Base-by-base conservation (phyloP, 2,797 vertebrate genomes). In the Anas georgica region DNA sequence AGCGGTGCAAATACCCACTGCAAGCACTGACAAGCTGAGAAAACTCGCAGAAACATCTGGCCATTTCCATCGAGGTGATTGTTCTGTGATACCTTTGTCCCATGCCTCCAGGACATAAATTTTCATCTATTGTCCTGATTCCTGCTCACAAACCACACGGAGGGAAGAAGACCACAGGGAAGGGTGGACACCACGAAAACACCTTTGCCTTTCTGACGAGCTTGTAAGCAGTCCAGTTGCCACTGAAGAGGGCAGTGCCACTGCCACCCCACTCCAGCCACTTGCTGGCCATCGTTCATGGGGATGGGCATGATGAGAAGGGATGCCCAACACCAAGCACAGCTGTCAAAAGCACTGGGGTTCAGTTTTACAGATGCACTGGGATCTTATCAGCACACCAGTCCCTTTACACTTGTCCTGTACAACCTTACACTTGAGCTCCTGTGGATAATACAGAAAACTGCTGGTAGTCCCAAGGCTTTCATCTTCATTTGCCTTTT, bases 401-500 rank as follows among this genome's bases (percentile, higher is more conserved):
- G 35, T 4, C n/a, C 48, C 46, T 78, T 2, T 37, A n/a, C 25
- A 39, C 43, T 33, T 6, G 10, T 9, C 68, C 78, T 52, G 5
- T 0, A 37, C 54, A 87, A 52, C 55, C 73, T 67, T 9, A 14
- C 26, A 5, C n/a, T 37, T 14, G 33, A 69, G 68, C 29, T 81
- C 72, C 73, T 14, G 18, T 13, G 73, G 75, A 31, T 33, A 83
- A 77, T 0, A 45, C n/a, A 66, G n/a, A 31, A 70, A 89, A 45
- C n/a, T 52, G 43, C 55, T 48, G 18, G 41, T 43, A 87, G 83
- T 58, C 82, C 82, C 69, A 75, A 72, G 66, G n/a, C 52, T 89
- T 83, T 91, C 76, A 88, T 81, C 85, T 89, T 73, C 76, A 78
- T 75, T 82, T 92, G 89, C 89, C 73, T 88, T 95, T 79, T 94